Evolutionary conservation across 2,888 invertebrate genomes (phyloP).

Genomic region (Trissolcus brochymenae): DNA sequence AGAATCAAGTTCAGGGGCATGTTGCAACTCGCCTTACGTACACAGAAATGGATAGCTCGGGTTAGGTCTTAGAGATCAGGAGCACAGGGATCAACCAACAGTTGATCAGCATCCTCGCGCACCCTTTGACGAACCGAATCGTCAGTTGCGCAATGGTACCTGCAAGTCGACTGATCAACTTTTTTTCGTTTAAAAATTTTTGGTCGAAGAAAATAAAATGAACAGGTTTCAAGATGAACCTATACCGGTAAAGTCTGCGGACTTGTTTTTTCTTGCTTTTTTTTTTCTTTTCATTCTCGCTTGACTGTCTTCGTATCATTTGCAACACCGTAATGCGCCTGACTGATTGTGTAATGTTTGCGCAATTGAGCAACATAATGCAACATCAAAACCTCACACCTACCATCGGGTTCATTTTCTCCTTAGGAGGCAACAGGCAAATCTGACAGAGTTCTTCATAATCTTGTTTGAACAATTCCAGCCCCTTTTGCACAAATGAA

Average conservation of each 20-base stretch:
- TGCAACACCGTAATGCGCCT: constrained; percentile 21
- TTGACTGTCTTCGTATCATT: constrained; percentile 27
- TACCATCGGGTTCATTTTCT: neutral
- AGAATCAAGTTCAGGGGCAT: constrained; percentile 75
- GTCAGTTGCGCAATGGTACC: no score
- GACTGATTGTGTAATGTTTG: constrained; percentile 33
- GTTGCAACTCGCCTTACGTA: constrained; percentile 62
- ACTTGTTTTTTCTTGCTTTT: no score
- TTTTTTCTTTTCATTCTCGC: constrained; percentile 9
- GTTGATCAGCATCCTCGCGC: constrained; percentile 32
- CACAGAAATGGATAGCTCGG: constrained; percentile 41
- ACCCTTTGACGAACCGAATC: no score
- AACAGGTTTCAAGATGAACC: no score
- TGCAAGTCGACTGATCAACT: no score
- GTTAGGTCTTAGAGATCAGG: constrained; percentile 53
- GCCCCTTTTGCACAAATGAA: no score
- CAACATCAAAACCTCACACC: constrained; percentile 34
- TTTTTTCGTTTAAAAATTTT: no score
- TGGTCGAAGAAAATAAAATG: no score
- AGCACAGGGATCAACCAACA: constrained; percentile 28
- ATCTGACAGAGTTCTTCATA: no score
- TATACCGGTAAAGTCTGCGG: no score
- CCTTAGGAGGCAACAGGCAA: no score
- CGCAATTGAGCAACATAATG: constrained; percentile 37
- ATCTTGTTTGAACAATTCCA: no score